These are phyloP conservation scores for Galerucella nymphaeae DNA, from an alignment of 2,888 invertebrate species.

Conservation along the genomic window DNA sequence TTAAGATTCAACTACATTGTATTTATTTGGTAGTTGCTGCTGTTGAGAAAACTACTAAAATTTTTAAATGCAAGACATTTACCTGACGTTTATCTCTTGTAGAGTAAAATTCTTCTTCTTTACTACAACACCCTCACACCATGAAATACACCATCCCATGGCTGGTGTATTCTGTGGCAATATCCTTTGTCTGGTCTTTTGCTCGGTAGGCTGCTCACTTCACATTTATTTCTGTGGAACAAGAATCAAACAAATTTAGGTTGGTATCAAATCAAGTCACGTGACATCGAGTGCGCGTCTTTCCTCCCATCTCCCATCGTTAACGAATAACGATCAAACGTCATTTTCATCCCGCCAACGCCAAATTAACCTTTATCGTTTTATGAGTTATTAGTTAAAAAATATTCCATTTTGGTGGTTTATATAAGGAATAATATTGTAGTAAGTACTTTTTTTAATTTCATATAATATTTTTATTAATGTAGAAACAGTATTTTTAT, in stretches of 20 bases:
- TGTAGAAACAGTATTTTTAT: neutral
- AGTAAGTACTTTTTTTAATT: neutral
- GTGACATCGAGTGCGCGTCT: neutral
- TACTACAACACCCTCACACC: no score
- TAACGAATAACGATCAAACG: constrained; percentile 12
- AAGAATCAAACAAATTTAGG: neutral
- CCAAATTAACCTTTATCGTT: constrained; percentile 6
- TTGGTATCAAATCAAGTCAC: neutral
- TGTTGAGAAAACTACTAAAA: neutral
- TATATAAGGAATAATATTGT: neutral
- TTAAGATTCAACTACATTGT: neutral
- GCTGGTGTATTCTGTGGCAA: no score
- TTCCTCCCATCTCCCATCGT: constrained; percentile 4
- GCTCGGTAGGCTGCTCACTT: no score
- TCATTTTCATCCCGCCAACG: constrained; percentile 16
- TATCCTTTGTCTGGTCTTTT: neutral
- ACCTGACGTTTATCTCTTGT: no score
- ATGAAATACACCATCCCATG: no score
- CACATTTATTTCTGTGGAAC: neutral
- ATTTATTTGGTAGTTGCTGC: no score
- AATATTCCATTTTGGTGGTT: neutral
- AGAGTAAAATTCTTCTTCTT: constrained; percentile 4
- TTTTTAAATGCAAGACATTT: no score
- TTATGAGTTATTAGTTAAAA: neutral
- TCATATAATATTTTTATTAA: neutral